Conservation (phyloP, 2,888 invertebrate species). For the Papilio demoleus region DNA sequence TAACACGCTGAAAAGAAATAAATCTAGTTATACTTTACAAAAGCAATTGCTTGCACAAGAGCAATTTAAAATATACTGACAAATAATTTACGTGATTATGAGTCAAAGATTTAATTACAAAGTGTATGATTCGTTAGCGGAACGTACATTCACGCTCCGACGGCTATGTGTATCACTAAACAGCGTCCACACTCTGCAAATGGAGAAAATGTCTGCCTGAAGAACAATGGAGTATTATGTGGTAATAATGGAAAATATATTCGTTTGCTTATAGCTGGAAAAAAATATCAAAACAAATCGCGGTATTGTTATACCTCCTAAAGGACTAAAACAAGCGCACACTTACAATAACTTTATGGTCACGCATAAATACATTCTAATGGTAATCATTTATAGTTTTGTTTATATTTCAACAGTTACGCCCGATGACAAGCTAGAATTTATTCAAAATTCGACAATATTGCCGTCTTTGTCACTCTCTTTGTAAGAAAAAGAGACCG, state of each 20-base stretch:
- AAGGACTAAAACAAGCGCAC: conserved; percentile 64
- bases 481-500: not conserved
- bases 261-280: conserved; percentile 78
- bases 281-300: conserved; percentile 82
- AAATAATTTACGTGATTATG: conserved; percentile 49
- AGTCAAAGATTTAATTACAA: conserved; percentile 63
- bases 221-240: conserved; percentile 83
- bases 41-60: conserved; percentile 14
- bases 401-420: conserved; percentile 22
- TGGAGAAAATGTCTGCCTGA: conserved; percentile 78
- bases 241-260: conserved; percentile 83
- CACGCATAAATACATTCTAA: conserved; percentile 50
- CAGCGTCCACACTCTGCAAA: conserved; percentile 74
- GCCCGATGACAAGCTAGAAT: not conserved
- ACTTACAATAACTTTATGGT: conserved; percentile 58
- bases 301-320: conserved; percentile 74
- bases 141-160: conserved; percentile 65
- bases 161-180: conserved; percentile 75
- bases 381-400: conserved; percentile 37
- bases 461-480: not conserved
- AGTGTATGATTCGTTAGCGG: conserved; percentile 66
- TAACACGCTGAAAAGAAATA: not conserved
- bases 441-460: not conserved
- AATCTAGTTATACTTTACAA: not conserved
- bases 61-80: conserved; percentile 25